These are phyloP conservation scores for Globodera ellingtonae DNA, from an alignment of 1,140 invertebrate genomes.

Conservation along the genomic window DNA sequence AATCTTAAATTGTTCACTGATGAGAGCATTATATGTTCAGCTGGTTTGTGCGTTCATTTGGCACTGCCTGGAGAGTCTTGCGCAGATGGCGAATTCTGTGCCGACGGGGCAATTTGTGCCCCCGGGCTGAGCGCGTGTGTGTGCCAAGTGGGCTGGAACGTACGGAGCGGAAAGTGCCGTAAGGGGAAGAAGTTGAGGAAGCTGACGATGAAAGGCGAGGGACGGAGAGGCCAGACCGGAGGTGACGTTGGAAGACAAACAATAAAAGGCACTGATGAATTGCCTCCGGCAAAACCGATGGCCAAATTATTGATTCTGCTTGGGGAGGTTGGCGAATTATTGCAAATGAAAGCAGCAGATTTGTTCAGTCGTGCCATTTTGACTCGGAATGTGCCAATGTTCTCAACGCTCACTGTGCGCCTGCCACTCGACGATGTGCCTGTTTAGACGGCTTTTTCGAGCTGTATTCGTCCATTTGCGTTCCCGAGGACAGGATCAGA, in stretches of 20 bases:
- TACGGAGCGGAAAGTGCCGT: conserved; percentile 38
- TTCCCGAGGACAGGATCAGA: conserved; percentile 22
- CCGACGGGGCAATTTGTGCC: conserved; percentile 32
- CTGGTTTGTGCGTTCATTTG: conserved; percentile 40
- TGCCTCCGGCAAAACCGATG: background rate
- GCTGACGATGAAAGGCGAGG: background rate
- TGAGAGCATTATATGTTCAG: background rate
- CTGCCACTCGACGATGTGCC: background rate
- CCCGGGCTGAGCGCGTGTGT: conserved; percentile 47
- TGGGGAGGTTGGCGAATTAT: background rate
- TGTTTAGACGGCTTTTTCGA: conserved; percentile 22
- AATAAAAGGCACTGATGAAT: background rate
- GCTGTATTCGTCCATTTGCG: conserved; percentile 38
- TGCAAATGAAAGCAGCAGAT: no score
- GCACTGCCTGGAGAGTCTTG: conserved; percentile 46
- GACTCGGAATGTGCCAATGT: conserved; percentile 2
- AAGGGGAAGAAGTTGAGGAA: conserved; percentile 28
- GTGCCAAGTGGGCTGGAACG: conserved; percentile 40
- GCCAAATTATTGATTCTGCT: background rate
- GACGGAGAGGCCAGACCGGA: background rate
- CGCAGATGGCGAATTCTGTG: conserved; percentile 47
- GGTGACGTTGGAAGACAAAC: background rate
- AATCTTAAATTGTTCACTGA: background rate
- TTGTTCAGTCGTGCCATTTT: background rate
- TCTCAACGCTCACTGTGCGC: background rate